Conservation (phyloP, 1,140 invertebrate species). For the Drosophila malerkotliana region DNA sequence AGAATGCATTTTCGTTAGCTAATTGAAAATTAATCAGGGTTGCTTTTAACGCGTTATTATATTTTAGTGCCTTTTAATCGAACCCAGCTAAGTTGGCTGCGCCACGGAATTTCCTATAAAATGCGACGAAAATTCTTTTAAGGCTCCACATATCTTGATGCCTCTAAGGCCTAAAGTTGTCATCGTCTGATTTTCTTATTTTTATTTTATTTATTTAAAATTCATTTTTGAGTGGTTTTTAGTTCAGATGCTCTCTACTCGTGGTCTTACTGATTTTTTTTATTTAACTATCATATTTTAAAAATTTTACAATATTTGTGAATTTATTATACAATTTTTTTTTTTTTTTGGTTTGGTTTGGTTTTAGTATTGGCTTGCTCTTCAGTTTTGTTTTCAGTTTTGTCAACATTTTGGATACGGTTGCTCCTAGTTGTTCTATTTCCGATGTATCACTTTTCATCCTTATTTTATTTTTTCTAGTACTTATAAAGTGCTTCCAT, state of each 20-base stretch:
- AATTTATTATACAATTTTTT: neutral
- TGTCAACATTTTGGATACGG: too few species aligned
- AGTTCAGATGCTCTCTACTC: neutral
- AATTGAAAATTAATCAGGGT: conserved; percentile 41
- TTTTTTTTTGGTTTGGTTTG: too few species aligned
- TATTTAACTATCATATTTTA: neutral
- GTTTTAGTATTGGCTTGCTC: too few species aligned
- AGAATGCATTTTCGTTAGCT: conserved; percentile 16
- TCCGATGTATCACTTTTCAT: too few species aligned
- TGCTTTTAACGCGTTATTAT: conserved; percentile 32
- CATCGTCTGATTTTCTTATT: neutral
- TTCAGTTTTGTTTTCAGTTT: too few species aligned
- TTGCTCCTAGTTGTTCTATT: too few species aligned
- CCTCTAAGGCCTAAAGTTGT: neutral
- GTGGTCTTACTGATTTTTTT: neutral
- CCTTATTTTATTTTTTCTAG: too few species aligned
- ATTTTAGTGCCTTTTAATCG: neutral
- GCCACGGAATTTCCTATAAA: neutral
- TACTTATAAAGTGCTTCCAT: too few species aligned
- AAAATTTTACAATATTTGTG: too few species aligned
- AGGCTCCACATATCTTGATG: neutral
- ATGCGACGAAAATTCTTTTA: neutral
- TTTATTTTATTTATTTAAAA: neutral
- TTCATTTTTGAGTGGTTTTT: too few species aligned
- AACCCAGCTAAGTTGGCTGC: neutral